Percentiles rank a stretch among this genome's conserved stretches.
These are phyloP conservation scores for Cyprinodon brontotheroides DNA, from an alignment of 2,113 vertebrate species.

Conservation along the genomic window DNA sequence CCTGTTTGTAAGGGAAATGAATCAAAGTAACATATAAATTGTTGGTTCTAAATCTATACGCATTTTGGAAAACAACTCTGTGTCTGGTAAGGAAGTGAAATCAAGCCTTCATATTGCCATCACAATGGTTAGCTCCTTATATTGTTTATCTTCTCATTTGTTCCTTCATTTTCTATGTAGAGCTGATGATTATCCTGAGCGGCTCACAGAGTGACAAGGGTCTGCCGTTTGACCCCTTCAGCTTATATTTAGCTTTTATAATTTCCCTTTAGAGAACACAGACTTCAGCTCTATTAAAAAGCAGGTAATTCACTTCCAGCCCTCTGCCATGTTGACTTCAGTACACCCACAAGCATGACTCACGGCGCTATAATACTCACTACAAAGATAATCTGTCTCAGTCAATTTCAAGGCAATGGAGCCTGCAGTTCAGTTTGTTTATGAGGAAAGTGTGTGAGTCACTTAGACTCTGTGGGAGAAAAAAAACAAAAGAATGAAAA, in stretches of 20 bases:
- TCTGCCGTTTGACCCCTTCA: background rate
- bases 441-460: conserved; percentile 16
- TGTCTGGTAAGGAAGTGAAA: too few relatives aligned
- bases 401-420: conserved; percentile 3
- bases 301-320: conserved; percentile 13
- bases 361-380: conserved; percentile 26
- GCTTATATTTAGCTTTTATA: background rate
- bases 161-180: background rate
- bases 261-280: conserved; percentile 4
- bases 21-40: too few relatives aligned
- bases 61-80: too few relatives aligned
- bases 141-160: background rate
- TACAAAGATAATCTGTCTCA: conserved; percentile 32
- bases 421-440: background rate
- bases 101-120: too few relatives aligned
- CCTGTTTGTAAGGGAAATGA: too few relatives aligned
- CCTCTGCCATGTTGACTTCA: conserved; percentile 14
- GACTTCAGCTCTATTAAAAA: background rate
- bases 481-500: background rate
- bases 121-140: background rate
- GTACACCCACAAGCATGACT: conserved; percentile 42
- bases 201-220: background rate
- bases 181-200: background rate
- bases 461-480: background rate
- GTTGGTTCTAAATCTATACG: too few relatives aligned